Base-by-base conservation (phyloP, 2,888 invertebrate genomes). In the Drosophila anomalipes region DNA sequence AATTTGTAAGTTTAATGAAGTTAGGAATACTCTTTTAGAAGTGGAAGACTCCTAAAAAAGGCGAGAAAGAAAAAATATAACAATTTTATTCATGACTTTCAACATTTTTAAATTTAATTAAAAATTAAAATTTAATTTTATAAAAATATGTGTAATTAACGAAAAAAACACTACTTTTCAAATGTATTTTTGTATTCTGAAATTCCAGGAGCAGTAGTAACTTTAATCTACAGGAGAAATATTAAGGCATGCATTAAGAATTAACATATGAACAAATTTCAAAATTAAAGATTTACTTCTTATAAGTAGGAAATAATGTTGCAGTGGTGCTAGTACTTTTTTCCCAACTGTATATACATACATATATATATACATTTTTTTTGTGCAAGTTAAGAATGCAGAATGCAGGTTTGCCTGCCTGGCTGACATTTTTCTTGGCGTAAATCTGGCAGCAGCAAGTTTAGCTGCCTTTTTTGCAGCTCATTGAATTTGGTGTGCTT, bases 401-500 rank as follows among this genome's bases (percentile, higher is more conserved):
- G 57, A 59, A 62, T 75, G 70, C 73, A 63, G 63, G 69, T 70
- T 64, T 54, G 66, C 35, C 53, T 28, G 60, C 58, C 60, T 68
- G 72, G 58, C 70, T 81, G 79, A 77, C 77, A 88, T 90, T 90
- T 88, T 82, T 88, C 86, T 83, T 90, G 82, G 83, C 84, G 83
- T 86, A 90, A 90, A 89, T 87, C 89, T 89, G 89, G 84, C 82
- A 80, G 82, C 82, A 70, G 78, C 68, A 86, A 86, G 82, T 90
- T 87, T 82, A 76, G 89, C 77, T 82, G 80, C 78, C 80, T 57
- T 86, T 90, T 86, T 87, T 90, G 84, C 90, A 87, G 87, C 87
- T 87, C 87, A 87, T 87, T 87, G 90, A 87, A 89, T 89, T 89
- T 72, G 78, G 84, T 86, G 78, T 78, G 86, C 89, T 89, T 88